Conservation (phyloP, 64 coral and sea anemone genomes). For the Pocillopora verrucosa region DNA sequence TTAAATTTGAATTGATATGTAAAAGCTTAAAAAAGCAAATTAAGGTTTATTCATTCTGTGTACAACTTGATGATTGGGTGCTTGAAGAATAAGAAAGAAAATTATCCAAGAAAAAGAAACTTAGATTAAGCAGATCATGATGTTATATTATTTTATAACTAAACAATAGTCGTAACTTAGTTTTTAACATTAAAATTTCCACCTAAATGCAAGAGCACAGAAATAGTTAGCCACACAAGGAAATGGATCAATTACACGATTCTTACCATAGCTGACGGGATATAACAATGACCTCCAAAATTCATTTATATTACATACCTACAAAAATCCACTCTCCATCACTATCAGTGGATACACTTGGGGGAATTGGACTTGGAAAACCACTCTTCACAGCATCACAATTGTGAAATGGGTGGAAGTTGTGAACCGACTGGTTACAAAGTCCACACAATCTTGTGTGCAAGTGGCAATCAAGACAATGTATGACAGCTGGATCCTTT, state of each 20-base stretch:
- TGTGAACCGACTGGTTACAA: background rate
- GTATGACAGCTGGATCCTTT: background rate
- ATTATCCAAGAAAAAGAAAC: too few relatives aligned
- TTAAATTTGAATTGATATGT: too few relatives aligned
- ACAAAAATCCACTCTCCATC: background rate
- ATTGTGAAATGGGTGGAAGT: background rate
- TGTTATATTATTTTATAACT: too few relatives aligned
- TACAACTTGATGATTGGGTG: too few relatives aligned
- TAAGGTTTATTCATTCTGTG: too few relatives aligned
- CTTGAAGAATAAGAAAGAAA: too few relatives aligned
- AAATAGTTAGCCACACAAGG: background rate
- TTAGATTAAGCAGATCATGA: too few relatives aligned
- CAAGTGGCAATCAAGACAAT: background rate
- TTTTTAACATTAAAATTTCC: too few relatives aligned
- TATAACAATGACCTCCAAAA: background rate
- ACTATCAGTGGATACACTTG: background rate
- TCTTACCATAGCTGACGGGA: background rate
- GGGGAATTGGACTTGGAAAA: background rate
- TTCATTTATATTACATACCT: too few relatives aligned
- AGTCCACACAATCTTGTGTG: background rate
- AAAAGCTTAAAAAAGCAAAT: too few relatives aligned
- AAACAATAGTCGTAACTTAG: too few relatives aligned
- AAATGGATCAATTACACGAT: background rate
- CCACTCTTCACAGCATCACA: background rate
- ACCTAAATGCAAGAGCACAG: too few relatives aligned